phyloP scores from a whole-genome alignment of 2,888 invertebrate genomes.

The Parnassius apollo region DNA sequence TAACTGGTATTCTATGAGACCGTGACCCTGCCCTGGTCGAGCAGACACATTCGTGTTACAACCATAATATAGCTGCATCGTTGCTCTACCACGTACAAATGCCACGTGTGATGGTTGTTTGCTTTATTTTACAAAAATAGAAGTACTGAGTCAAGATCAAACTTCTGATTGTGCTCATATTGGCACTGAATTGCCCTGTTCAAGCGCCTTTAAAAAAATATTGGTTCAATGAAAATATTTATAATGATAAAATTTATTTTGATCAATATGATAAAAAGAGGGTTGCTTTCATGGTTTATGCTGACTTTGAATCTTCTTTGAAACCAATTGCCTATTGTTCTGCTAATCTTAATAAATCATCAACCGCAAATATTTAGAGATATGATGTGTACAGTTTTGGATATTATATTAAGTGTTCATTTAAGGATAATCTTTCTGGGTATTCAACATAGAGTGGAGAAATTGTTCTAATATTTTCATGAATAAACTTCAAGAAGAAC shows the following conservation, averaged over 20 bases:
- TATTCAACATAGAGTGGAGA: constrained; percentile 35
- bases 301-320: background rate
- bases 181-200: constrained; percentile 28
- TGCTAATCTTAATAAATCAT: constrained; percentile 32
- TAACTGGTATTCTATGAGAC: too few relatives aligned
- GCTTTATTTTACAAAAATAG: constrained; percentile 24
- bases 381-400: constrained; percentile 20
- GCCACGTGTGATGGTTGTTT: constrained; percentile 28
- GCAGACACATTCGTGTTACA: too few relatives aligned
- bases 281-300: constrained; percentile 33
- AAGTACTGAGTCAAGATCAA: constrained; percentile 27
- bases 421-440: constrained; percentile 29
- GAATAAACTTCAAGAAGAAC: constrained; percentile 30
- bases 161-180: constrained; percentile 30
- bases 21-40: too few relatives aligned
- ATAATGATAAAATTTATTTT: constrained; percentile 23
- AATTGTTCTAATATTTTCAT: constrained; percentile 38
- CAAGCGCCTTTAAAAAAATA: constrained; percentile 10
- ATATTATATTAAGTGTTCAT: constrained; percentile 19
- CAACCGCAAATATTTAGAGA: constrained; percentile 32
- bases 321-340: constrained; percentile 13
- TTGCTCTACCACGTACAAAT: too few relatives aligned
- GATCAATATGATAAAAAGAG: background rate
- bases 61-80: too few relatives aligned
- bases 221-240: constrained; percentile 5